Base-by-base conservation (phyloP, 23 tunicate species). In the Halocynthia roretzi region DNA sequence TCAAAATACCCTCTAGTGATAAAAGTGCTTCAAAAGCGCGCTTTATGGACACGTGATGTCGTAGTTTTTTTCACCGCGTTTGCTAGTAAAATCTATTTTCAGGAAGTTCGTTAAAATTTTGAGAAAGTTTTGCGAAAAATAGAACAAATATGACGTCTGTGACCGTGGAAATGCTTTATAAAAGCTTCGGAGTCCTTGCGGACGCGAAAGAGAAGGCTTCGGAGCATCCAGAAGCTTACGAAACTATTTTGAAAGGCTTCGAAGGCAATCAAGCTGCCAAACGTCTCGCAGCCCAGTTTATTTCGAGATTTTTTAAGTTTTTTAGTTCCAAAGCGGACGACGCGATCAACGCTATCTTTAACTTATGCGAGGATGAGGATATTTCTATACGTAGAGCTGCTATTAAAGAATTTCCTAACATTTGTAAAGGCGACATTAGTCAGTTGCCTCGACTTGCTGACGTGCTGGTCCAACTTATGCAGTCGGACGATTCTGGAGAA, bases 291-390 rank as follows among this genome's bases (percentile, higher is more conserved):
- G 98, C 98, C 5, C 98, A 92, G 50, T 92, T 92, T 63, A 92
- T 85, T 61, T 51, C 93, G 10, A 69, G 98, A 82, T 92, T 92
- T 77, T 92, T 92, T 76, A 86, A 86, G 65, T 90, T 82, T 82
- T 92, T 92, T 82, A 79, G 86, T 8, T 83, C 79, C 56, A 62
- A 77, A 69, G 71, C 92, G 5, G 98, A 92, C 77, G 83, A 67
- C 21, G 83, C 98, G 12, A 85, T 92, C 70, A 92, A 92, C 72
- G 87, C 92, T 50, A 60, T 92, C 71, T 56, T 92, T 52, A 92
- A 92, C 75, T 82, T 92, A 14, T 92, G 98, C 72, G 98, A 92
- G 62, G 98, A 92, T 75, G 92, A 83, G 6, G 92, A 92, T 62
- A 48, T 77, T 48, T 81, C 87, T 82, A 86, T 92, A 69, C 80